phyloP scores from a whole-genome alignment of 1,140 invertebrate species.

The Papilio helenus region DNA sequence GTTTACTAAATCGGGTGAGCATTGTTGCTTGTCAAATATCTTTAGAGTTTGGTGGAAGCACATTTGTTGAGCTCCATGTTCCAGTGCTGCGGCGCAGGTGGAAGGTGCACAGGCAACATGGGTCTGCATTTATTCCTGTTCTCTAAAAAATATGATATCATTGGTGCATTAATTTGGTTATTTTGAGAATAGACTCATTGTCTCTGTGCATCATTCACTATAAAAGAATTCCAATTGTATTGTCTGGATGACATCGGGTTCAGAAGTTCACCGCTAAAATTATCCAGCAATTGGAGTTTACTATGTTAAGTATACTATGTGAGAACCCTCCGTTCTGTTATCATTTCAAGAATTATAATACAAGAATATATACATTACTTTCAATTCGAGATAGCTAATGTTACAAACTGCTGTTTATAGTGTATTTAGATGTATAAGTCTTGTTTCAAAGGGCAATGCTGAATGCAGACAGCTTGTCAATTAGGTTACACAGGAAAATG shows the following conservation, averaged over 20 bases:
- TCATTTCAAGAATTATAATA: slow-evolving; percentile 38
- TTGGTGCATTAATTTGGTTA: slow-evolving; percentile 62
- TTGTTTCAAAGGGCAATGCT: slow-evolving; percentile 50
- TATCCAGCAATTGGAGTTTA: slow-evolving; percentile 15
- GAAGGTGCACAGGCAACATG: slow-evolving; percentile 66
- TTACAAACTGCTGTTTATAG: slow-evolving; percentile 34
- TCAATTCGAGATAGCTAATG: slow-evolving; percentile 37
- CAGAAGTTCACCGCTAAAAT: slow-evolving; percentile 57
- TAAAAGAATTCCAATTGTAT: slow-evolving; percentile 71
- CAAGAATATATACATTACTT: slow-evolving; percentile 39
- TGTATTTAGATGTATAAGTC: slow-evolving; percentile 37
- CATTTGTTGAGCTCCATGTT: slow-evolving; percentile 74
- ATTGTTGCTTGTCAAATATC: slow-evolving; percentile 66
- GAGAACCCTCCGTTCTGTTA: slow-evolving; percentile 34
- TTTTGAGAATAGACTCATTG: slow-evolving; percentile 60
- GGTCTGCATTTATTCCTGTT: slow-evolving; percentile 36
- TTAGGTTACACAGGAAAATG: slow-evolving; percentile 58
- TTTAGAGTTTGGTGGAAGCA: slow-evolving; percentile 74
- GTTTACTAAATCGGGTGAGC: slow-evolving; percentile 74
- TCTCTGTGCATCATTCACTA: slow-evolving; percentile 74
- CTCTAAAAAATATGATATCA: slow-evolving; percentile 32
- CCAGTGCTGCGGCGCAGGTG: slow-evolving; percentile 65
- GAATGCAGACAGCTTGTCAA: slow-evolving; percentile 65
- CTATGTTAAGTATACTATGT: slow-evolving; percentile 32
- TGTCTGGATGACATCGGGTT: slow-evolving; percentile 69